Conservation (phyloP, 2,797 vertebrate genomes). For the Sebastes trivittatus region DNA sequence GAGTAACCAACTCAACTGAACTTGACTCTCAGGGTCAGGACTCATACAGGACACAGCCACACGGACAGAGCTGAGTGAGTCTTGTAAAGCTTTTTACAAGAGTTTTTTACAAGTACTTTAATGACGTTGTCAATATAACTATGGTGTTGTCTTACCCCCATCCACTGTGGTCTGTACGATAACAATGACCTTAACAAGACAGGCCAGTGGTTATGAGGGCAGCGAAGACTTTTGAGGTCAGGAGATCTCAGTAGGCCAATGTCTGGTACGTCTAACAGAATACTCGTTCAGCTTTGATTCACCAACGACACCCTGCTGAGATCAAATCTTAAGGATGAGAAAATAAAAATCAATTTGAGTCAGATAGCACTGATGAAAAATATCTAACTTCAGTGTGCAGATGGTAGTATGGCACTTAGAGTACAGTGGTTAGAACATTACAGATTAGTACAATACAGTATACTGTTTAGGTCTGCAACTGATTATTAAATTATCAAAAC, state of each 20-base stretch:
- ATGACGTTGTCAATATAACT: slow-evolving; percentile 52
- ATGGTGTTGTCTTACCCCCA: slow-evolving; percentile 55
- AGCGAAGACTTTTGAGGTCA: slow-evolving; percentile 15
- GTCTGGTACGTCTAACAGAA: not conserved
- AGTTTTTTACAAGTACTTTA: slow-evolving; percentile 69
- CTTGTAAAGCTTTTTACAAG: slow-evolving; percentile 68
- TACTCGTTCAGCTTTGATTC: not conserved
- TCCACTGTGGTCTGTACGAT: slow-evolving; percentile 14
- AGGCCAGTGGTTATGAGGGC: slow-evolving; percentile 10
- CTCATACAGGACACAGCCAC: slow-evolving; percentile 8
- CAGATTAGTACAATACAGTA: not conserved
- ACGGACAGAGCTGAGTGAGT: slow-evolving; percentile 1
- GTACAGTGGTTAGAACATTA: not conserved
- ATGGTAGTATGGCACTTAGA: not conserved
- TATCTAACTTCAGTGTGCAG: not conserved
- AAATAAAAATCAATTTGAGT: not conserved
- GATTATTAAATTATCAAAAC: not conserved
- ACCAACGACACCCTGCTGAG: not conserved
- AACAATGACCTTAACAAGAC: slow-evolving; percentile 47
- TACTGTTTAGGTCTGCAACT: not conserved
- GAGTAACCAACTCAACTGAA: slow-evolving; percentile 15
- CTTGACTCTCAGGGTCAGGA: slow-evolving; percentile 42
- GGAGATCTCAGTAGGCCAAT: not conserved
- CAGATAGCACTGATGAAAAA: not conserved
- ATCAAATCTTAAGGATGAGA: not conserved